Evolutionary conservation across 1,140 invertebrate species (phyloP).

Genomic region (Thaumetopoea pityocampa): DNA sequence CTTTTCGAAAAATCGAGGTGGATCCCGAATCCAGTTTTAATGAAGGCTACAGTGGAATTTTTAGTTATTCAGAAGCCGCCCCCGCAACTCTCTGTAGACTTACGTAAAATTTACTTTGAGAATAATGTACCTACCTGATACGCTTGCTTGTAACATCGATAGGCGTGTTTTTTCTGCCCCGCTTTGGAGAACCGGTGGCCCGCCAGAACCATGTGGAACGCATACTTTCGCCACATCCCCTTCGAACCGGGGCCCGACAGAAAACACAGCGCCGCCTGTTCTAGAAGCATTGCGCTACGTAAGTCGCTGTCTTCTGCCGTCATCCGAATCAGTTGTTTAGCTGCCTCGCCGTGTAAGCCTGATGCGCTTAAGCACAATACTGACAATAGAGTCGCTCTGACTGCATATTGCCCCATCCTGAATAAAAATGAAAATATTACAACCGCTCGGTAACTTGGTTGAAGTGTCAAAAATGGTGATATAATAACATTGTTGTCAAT

Average conservation of each 20-base stretch:
- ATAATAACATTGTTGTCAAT: no score
- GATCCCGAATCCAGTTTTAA: no score
- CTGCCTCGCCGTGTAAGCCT: slow-evolving; percentile 90
- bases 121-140: slow-evolving; percentile 82
- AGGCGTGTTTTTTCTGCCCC: slow-evolving; percentile 91
- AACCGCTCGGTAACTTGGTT: no score
- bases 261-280: slow-evolving; percentile 97
- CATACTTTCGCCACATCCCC: slow-evolving; percentile 92
- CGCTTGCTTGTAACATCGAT: slow-evolving; percentile 94
- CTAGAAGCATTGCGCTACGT: slow-evolving; percentile 92
- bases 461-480: no score
- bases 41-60: no score
- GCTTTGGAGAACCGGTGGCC: slow-evolving; percentile 95
- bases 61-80: no score
- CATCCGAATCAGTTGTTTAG: slow-evolving; percentile 95
- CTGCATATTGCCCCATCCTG: slow-evolving; percentile 92
- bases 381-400: slow-evolving; percentile 91
- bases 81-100: background rate
- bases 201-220: slow-evolving; percentile 97
- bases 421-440: slow-evolving; percentile 28
- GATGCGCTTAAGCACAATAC: slow-evolving; percentile 89
- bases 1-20: no score
- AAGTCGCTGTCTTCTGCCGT: slow-evolving; percentile 96
- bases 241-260: slow-evolving; percentile 80
- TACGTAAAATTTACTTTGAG: background rate